Evolutionary conservation across 1,140 invertebrate genomes (phyloP), one percentile per base, ranked within the genome.

Genomic region (Dendroctonus valens): DNA sequence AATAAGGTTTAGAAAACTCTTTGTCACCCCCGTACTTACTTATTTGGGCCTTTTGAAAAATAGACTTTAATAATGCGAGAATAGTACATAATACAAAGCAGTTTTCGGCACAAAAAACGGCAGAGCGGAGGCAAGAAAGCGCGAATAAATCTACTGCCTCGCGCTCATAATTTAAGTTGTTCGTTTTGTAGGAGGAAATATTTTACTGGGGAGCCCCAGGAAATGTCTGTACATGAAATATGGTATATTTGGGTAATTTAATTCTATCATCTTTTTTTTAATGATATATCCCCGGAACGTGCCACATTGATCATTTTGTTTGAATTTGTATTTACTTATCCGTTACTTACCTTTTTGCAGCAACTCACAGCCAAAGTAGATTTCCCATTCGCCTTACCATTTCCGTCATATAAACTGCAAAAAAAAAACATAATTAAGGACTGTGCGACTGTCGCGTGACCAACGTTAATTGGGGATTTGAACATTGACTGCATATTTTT

Each of bases 181-280:
- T 52, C 60, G 39, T 63, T 63, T 63, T 54, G 51, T 46, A 42
- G 39, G 7, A 54, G 39, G 41, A 63, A 53, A 63, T 63, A 63
- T 63, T 63, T 63, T 63, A 63, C 51, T 54, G 15, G 12, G 40
- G 14, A 15, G 60, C 60, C 51, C 6, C 60, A 63, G 60, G 51
- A 63, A 63, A 63, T 54, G 51, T 63, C 60, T 63, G 60, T 63
- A 63, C 51, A 63, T 63, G 60, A 63, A 63, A 54, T 63, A 63
- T 52, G 50, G 60, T 42, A 53, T 63, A 63, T 63, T 63, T 54
- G 14, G 60, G 50, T 63, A 63, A 63, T 63, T 53, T 63, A 63
- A 63, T 63, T 63, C 60, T 52, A 42, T 63, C 60, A 26, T 37
- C 58, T 49, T 60, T 60, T 58, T 53, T 63, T 44, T 8, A 14